Base-by-base conservation (phyloP, 2,113 vertebrate species). In the Narcine bancroftii region DNA sequence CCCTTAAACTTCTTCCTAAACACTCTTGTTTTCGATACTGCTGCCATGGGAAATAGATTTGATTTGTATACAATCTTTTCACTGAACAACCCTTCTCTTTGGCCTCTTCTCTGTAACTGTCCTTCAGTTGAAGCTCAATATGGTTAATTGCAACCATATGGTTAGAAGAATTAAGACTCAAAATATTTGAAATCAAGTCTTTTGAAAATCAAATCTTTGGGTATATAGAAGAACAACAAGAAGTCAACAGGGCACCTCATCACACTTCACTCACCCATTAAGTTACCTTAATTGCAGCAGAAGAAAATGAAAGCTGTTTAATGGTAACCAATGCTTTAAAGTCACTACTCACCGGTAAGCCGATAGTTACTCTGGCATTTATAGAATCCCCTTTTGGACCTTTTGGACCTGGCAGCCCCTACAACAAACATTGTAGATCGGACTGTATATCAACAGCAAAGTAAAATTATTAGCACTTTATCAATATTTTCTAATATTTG, bases 381-480 rank as follows among this genome's bases (percentile, higher is more conserved):
- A 91, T 45, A 5, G 89, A 69, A 45, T 69, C 60, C 13, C 89
- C 89, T 71, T 91, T 91, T 69, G 89, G 24, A 29, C 89, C 89
- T 69, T 91, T 91, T 33, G 42, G 65, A 11, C 89, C 89, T 71
- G 63, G 89, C 1, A 71, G 1, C 47, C 89, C 89, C 89, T 91
- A 42, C 19, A 91, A 69, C 21, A 91, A 91, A 91, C 2, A 24
- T 45, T 66, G 17, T 36, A 21, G 60, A 29, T 33, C 21, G 45
- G 17, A 69, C 17, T 89, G 15, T 10, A 71, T 69, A 69, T 42
- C 42, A 42, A 26, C 63, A 42, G 26, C 29, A 47, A 15, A 29
- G 6, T 63, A 36, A 63, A 6, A 53, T 53, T 87, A 4, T 36
- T 63, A 69, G 45, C 19, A 91, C 33, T 69, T 83, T 33, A 50